phyloP scores from a whole-genome alignment of 2,888 invertebrate genomes.

The Fabriciana adippe region DNA sequence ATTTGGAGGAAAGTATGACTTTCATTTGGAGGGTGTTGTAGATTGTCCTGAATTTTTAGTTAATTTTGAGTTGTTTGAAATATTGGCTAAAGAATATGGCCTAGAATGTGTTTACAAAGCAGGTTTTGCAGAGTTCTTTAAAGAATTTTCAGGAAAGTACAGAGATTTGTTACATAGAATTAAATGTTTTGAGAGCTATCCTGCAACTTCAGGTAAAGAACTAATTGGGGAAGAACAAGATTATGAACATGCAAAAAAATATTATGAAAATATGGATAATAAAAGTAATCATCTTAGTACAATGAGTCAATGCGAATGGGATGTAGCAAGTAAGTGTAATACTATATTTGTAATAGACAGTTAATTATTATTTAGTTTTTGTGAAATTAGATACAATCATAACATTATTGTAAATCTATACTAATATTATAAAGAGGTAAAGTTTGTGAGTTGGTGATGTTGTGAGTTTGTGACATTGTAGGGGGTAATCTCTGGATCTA shows the following conservation, averaged over 20 bases:
- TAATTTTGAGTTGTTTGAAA: constrained; percentile 92
- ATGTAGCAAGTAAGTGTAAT: constrained; percentile 90
- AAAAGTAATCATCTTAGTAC: constrained; percentile 86
- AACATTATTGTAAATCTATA: too few relatives aligned
- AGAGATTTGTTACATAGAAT: constrained; percentile 87
- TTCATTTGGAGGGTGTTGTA: constrained; percentile 97
- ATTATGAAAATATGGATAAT: constrained; percentile 69
- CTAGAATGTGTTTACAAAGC: constrained; percentile 86
- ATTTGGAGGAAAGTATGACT: constrained; percentile 98
- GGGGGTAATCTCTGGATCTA: too few relatives aligned
- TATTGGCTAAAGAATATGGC: constrained; percentile 87
- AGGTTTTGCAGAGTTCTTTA: constrained; percentile 91
- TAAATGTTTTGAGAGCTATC: constrained; percentile 91
- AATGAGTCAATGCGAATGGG: constrained; percentile 95
- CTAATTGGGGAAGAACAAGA: constrained; percentile 84
- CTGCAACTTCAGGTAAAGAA: constrained; percentile 80
- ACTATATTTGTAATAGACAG: background rate
- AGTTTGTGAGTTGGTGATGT: too few relatives aligned
- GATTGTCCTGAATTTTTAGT: constrained; percentile 99
- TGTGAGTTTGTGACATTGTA: too few relatives aligned
- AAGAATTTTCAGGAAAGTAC: constrained; percentile 77
- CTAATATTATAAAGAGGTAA: background rate
- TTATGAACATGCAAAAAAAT: constrained; percentile 88
- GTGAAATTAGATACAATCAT: background rate
- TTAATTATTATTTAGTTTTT: background rate